These are phyloP conservation scores for Melanotaenia maccullochi DNA, from an alignment of 2,797 vertebrate species.

Conservation along the genomic window DNA sequence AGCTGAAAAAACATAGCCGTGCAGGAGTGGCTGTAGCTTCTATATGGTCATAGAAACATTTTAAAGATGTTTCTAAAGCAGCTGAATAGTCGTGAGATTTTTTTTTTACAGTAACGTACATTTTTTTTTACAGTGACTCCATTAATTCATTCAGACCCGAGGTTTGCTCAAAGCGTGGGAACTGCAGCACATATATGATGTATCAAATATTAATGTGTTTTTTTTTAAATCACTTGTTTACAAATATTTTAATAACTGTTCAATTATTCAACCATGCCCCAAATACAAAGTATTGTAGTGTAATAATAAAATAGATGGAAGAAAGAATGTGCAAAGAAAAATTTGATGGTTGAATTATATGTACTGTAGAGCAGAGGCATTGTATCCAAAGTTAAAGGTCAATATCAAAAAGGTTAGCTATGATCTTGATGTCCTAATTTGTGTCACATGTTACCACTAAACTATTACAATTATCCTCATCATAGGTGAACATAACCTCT, in stretches of 20 bases:
- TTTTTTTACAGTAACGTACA: not conserved
- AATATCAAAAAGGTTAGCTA: not conserved
- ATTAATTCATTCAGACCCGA: not conserved
- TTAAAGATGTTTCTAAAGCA: not conserved
- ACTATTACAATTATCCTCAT: not conserved
- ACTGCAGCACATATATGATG: not conserved
- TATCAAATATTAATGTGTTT: not conserved
- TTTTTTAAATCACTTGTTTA: not conserved
- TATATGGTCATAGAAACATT: not conserved
- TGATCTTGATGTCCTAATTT: not conserved
- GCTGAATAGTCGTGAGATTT: not conserved
- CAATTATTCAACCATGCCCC: not conserved
- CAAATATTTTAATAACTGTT: not conserved
- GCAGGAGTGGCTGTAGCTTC: not conserved
- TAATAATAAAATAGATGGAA: not conserved
- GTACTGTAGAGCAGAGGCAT: not conserved
- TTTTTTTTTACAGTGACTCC: not conserved
- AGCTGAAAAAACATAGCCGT: not conserved
- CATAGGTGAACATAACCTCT: not conserved
- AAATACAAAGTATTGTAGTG: not conserved
- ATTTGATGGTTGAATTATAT: not conserved
- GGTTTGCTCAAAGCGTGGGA: not conserved
- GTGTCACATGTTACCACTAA: conserved; percentile 4
- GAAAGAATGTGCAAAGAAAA: not conserved
- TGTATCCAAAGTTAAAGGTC: conserved; percentile 12